Conservation (phyloP, 2,888 invertebrate species). For the Torymus auratus region DNA sequence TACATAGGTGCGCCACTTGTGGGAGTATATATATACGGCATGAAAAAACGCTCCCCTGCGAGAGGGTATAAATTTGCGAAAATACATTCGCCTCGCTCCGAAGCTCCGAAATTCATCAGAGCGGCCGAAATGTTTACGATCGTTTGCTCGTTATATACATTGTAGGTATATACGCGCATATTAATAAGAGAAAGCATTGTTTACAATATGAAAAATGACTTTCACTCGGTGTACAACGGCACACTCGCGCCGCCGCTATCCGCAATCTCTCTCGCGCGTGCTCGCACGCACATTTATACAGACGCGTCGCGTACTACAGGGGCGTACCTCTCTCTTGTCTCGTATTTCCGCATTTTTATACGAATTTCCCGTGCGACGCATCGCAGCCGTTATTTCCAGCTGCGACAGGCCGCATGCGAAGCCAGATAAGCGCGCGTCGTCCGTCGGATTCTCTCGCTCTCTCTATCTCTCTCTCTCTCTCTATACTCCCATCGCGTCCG, state of each 20-base stretch:
- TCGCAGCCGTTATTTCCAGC: background rate
- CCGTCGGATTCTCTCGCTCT: background rate
- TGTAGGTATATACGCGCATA: background rate
- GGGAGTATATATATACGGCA: no score
- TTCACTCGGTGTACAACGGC: background rate
- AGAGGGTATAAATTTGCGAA: no score
- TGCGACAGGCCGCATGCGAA: background rate
- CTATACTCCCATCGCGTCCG: no score
- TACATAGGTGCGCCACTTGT: no score
- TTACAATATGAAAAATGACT: constrained; percentile 38
- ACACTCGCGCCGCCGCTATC: background rate
- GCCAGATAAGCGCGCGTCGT: background rate
- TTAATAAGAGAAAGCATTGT: constrained; percentile 44
- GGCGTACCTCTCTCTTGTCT: background rate
- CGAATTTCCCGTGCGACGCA: background rate
- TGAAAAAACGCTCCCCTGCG: no score
- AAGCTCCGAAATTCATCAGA: no score
- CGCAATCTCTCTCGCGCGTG: background rate
- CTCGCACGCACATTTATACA: background rate
- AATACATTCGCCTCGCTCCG: no score
- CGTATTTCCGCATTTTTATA: background rate
- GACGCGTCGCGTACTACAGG: no score
- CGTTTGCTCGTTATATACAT: no score
- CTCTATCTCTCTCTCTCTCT: background rate
- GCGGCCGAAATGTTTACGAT: no score